phyloP scores from a whole-genome alignment of 2,113 vertebrate species.

The Antigone vipio region DNA sequence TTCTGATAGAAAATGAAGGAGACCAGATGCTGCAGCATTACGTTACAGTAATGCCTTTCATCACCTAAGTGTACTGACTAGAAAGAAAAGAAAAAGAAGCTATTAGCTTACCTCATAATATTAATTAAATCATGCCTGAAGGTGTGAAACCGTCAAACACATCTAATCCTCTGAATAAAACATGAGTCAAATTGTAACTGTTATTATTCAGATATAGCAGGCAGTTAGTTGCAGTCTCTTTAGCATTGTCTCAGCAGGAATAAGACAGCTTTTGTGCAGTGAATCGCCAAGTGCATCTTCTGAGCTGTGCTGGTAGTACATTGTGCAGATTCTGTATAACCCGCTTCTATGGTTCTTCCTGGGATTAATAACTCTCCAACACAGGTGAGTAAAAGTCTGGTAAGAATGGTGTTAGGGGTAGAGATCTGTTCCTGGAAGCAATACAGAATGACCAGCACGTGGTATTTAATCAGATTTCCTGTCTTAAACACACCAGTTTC shows the following conservation, averaged over 20 bases:
- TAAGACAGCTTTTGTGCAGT: background rate
- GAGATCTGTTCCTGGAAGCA: background rate
- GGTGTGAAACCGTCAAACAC: background rate
- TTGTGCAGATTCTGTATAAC: background rate
- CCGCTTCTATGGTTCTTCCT: background rate
- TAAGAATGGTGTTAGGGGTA: background rate
- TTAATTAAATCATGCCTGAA: slow-evolving; percentile 7
- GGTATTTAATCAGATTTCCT: background rate
- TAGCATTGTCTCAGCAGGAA: background rate
- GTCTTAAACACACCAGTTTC: background rate
- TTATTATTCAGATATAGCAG: background rate
- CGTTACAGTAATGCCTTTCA: background rate
- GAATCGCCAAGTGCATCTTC: background rate
- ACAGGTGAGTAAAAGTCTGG: background rate
- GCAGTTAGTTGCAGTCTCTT: background rate
- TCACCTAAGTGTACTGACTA: background rate
- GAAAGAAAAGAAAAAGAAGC: background rate
- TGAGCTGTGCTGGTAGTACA: background rate
- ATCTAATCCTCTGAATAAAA: background rate
- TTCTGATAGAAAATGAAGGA: background rate
- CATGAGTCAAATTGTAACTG: background rate
- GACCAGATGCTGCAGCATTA: background rate
- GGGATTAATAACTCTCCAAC: background rate
- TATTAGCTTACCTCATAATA: background rate
- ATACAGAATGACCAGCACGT: background rate